Conservation (phyloP, 2,797 vertebrate species). For the Acrocephalus scirpaceus region DNA sequence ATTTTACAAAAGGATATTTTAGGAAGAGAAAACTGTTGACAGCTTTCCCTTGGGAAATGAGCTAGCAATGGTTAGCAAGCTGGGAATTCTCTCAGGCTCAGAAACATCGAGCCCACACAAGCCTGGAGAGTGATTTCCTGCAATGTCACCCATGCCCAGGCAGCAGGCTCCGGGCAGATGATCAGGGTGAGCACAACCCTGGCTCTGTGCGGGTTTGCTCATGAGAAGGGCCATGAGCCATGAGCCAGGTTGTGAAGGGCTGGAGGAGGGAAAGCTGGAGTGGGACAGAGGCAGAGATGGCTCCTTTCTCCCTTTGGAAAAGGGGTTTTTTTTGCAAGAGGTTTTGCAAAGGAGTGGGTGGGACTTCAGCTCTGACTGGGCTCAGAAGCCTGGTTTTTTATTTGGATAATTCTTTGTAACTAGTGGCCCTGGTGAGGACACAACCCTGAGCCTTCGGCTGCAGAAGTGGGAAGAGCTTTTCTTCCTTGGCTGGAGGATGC, state of each 20-base stretch:
- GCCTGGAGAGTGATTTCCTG: background rate
- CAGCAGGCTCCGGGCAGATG: background rate
- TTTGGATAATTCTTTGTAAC: background rate
- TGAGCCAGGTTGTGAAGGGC: background rate
- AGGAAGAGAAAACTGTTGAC: too few species aligned
- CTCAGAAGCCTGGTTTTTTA: background rate
- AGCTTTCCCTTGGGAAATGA: too few species aligned
- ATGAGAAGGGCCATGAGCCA: fast-evolving
- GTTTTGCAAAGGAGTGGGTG: background rate
- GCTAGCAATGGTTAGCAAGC: too few species aligned
- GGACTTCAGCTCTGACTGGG: background rate
- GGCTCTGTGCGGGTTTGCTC: fast-evolving
- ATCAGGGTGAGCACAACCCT: background rate
- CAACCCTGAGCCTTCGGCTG: fast-evolving
- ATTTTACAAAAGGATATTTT: too few species aligned
- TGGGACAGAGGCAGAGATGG: background rate
- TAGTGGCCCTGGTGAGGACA: background rate
- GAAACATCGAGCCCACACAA: too few species aligned
- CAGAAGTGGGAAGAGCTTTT: background rate
- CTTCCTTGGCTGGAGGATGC: background rate
- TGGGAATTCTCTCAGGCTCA: too few species aligned
- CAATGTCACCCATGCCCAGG: background rate
- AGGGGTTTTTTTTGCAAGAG: background rate
- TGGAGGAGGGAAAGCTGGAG: background rate
- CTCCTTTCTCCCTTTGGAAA: background rate